phyloP scores from a whole-genome alignment of 2,113 vertebrate genomes.

The Python bivittatus region DNA sequence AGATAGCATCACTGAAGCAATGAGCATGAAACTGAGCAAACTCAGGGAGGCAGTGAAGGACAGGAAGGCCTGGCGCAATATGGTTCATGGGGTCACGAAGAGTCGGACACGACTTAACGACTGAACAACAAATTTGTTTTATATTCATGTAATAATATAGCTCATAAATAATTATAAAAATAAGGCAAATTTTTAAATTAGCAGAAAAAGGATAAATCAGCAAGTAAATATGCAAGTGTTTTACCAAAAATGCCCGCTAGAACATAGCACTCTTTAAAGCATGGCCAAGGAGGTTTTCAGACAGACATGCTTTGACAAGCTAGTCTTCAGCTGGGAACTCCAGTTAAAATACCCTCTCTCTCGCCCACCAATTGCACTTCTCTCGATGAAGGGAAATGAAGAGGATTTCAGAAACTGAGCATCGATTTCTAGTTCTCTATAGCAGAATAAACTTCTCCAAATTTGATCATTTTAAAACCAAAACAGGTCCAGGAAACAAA shows the following conservation, averaged over 20 bases:
- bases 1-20: too few relatives aligned
- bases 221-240: background rate
- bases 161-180: background rate
- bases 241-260: background rate
- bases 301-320: background rate
- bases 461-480: background rate
- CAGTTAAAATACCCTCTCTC: background rate
- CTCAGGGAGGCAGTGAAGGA: too few relatives aligned
- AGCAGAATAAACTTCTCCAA: background rate
- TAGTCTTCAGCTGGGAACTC: background rate
- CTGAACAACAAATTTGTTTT: too few relatives aligned
- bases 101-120: too few relatives aligned
- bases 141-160: background rate
- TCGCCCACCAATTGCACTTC: background rate
- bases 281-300: background rate
- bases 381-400: background rate
- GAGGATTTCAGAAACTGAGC: background rate
- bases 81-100: too few relatives aligned
- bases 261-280: background rate
- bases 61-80: too few relatives aligned
- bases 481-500: background rate
- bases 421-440: background rate
- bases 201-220: background rate
- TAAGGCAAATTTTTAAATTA: background rate
- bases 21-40: too few relatives aligned